phyloP scores from a whole-genome alignment of 2,888 invertebrate genomes.

The Tinea trinotella region DNA sequence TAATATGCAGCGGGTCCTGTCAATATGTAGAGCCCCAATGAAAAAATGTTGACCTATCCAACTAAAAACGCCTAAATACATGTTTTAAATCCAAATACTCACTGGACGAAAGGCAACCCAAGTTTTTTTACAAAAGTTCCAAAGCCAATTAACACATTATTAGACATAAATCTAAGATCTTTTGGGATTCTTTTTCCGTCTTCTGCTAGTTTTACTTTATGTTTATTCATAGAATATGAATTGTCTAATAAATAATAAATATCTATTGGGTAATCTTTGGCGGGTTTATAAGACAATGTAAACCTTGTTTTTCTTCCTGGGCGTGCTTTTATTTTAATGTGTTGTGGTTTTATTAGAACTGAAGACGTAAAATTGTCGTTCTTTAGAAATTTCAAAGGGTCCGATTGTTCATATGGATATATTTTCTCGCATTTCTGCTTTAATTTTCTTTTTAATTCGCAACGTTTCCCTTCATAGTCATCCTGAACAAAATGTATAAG shows the following conservation, averaged over 20 bases:
- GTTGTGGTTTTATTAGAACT: constrained; percentile 72
- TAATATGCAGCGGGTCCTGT: no score
- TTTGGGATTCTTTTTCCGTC: constrained; percentile 41
- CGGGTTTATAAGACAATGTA: constrained; percentile 71
- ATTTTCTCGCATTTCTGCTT: constrained; percentile 33
- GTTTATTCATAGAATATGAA: constrained; percentile 78
- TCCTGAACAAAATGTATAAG: no score
- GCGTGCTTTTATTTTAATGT: constrained; percentile 54
- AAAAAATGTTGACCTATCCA: no score
- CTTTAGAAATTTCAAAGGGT: background rate
- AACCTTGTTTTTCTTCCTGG: constrained; percentile 53
- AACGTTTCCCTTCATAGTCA: constrained; percentile 27
- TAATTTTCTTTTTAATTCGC: constrained; percentile 28
- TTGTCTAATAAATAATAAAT: constrained; percentile 88
- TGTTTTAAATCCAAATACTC: constrained; percentile 26
- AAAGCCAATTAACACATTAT: constrained; percentile 77
- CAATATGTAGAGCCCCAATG: no score
- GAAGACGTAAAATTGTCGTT: constrained; percentile 25
- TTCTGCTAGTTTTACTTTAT: constrained; percentile 60
- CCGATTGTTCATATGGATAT: constrained; percentile 26
- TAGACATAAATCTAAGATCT: constrained; percentile 67
- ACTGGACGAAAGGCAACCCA: constrained; percentile 73
- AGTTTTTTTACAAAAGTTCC: constrained; percentile 81
- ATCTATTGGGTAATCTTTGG: constrained; percentile 84
- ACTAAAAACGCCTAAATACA: no score